These are phyloP conservation scores for Orycteropus afer DNA, from an alignment of 2,113 vertebrate species.

Conservation along the genomic window DNA sequence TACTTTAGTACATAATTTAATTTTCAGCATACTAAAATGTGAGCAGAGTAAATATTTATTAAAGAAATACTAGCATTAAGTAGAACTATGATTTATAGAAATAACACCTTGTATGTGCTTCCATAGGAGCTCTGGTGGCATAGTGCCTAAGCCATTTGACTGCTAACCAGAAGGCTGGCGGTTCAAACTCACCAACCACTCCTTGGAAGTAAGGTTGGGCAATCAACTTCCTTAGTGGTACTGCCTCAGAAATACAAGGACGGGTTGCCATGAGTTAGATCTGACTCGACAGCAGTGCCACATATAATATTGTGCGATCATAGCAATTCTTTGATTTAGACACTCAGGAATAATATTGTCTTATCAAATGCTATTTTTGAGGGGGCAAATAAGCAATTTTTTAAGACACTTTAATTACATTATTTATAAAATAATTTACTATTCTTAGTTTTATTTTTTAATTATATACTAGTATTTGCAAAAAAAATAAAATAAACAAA, in stretches of 20 bases:
- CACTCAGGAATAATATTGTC: neutral
- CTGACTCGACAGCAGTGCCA: too few relatives aligned
- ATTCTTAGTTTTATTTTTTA: neutral
- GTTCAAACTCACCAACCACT: too few relatives aligned
- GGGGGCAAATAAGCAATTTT: neutral
- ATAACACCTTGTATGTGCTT: neutral
- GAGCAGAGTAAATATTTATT: constrained; percentile 19
- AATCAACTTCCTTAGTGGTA: too few relatives aligned
- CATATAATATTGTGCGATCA: neutral
- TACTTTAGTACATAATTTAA: neutral
- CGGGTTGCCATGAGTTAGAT: too few relatives aligned
- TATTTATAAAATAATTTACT: neutral
- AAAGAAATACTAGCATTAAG: neutral
- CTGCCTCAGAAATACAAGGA: too few relatives aligned
- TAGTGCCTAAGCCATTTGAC: too few relatives aligned
- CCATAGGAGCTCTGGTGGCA: too few relatives aligned
- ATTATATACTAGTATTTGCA: neutral
- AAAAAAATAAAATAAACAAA: neutral
- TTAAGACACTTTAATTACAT: neutral
- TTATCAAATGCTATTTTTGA: neutral
- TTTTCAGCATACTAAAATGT: neutral
- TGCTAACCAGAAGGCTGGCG: too few relatives aligned
- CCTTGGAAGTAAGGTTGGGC: too few relatives aligned
- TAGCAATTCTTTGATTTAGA: neutral
- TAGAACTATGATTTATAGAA: neutral